These are phyloP conservation scores for Agriotes lineatus DNA, from an alignment of 2,888 invertebrate species.

Conservation along the genomic window DNA sequence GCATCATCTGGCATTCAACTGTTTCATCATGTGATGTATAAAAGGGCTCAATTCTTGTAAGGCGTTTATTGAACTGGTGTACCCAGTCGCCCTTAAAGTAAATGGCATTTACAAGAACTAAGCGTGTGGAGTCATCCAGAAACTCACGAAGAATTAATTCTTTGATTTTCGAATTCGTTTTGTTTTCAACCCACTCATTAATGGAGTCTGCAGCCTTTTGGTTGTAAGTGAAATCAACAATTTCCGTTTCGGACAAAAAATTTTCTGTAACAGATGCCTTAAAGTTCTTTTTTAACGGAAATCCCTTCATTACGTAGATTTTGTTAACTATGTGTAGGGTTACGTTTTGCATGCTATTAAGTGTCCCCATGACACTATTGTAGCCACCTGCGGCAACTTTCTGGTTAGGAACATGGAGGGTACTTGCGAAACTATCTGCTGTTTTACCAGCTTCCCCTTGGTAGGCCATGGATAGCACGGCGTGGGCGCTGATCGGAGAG, in stretches of 20 bases:
- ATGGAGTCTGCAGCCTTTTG: slow-evolving; percentile 71
- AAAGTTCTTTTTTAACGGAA: slow-evolving; percentile 69
- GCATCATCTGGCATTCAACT: slow-evolving; percentile 78
- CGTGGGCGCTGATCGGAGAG: slow-evolving; percentile 64
- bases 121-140: slow-evolving; percentile 70
- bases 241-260: slow-evolving; percentile 75
- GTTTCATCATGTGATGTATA: slow-evolving; percentile 59
- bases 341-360: slow-evolving; percentile 66
- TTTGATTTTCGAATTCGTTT: slow-evolving; percentile 86
- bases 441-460: slow-evolving; percentile 62
- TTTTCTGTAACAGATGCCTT: slow-evolving; percentile 71
- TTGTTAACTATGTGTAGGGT: slow-evolving; percentile 79
- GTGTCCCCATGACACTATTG: slow-evolving; percentile 51
- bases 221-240: slow-evolving; percentile 72
- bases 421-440: slow-evolving; percentile 39
- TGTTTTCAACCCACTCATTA: slow-evolving; percentile 83
- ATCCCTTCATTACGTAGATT: slow-evolving; percentile 70
- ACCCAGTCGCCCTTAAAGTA: slow-evolving; percentile 88
- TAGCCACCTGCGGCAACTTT: slow-evolving; percentile 50
- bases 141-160: slow-evolving; percentile 75
- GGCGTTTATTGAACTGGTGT: slow-evolving; percentile 71
- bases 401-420: slow-evolving; percentile 48
- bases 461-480: slow-evolving; percentile 61
- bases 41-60: slow-evolving; percentile 76
- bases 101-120: slow-evolving; percentile 86